Evolutionary conservation across 2,113 vertebrate genomes (phyloP).

Genomic region (Ophthalmolycus amberensis): DNA sequence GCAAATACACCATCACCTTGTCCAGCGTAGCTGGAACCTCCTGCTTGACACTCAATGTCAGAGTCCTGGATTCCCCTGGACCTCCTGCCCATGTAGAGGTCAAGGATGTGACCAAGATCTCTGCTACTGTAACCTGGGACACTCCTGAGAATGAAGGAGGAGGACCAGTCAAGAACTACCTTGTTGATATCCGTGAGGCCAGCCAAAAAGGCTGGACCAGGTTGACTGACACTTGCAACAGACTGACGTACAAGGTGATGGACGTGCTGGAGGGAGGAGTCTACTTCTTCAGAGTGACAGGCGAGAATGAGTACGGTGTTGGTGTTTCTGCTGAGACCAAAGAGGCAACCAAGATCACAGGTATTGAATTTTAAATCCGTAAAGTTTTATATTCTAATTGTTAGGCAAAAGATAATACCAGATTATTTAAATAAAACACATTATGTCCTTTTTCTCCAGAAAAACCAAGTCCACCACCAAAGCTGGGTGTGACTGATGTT

Average conservation of each 20-base stretch:
- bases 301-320: slow-evolving; percentile 96
- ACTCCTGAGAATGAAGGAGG: slow-evolving; percentile 97
- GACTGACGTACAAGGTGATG: slow-evolving; percentile 92
- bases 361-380: slow-evolving; percentile 70
- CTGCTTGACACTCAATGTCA: slow-evolving; percentile 90
- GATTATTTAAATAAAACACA: slow-evolving; percentile 13
- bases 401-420: neutral
- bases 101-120: slow-evolving; percentile 92
- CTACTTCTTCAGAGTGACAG: slow-evolving; percentile 95
- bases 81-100: slow-evolving; percentile 87
- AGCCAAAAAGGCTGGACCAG: slow-evolving; percentile 98
- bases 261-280: slow-evolving; percentile 91
- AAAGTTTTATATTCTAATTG: neutral
- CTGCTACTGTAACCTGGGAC: slow-evolving; percentile 93
- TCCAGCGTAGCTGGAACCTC: slow-evolving; percentile 90
- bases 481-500: slow-evolving; percentile 91
- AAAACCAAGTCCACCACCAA: slow-evolving; percentile 97
- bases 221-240: slow-evolving; percentile 92
- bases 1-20: slow-evolving; percentile 94
- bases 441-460: slow-evolving; percentile 80
- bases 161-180: slow-evolving; percentile 95
- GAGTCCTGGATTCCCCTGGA: slow-evolving; percentile 96
- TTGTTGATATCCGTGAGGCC: slow-evolving; percentile 95
- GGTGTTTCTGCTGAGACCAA: slow-evolving; percentile 92
- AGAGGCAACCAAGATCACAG: slow-evolving; percentile 96